Evolutionary conservation across 2,113 vertebrate species (phyloP), one percentile per base, ranked within the genome.

Genomic region (Brachyhypopomus occidentalis): DNA sequence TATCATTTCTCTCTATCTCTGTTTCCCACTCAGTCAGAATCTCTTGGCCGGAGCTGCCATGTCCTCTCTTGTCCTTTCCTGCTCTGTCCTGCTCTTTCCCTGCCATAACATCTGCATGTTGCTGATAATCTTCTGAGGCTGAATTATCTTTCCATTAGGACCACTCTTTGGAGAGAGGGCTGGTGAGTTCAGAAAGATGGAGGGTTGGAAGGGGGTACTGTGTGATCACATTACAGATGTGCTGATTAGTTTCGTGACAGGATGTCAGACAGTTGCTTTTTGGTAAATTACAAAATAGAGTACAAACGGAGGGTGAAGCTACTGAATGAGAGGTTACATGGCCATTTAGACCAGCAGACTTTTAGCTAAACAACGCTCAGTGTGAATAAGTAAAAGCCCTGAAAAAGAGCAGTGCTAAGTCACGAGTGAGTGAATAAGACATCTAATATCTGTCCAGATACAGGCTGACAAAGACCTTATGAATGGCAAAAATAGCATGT

Each of bases 121-220:
- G 41, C 17, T 62, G 75, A 63, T 64, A 41, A 36, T 80, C 60
- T 66, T 60, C 17, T 66, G 30, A 56, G 62, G 52, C 48, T 14
- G 3, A 58, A 56, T 45, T 59, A 56, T 82, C 23, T 27, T 67
- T 45, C 62, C 52, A 77, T 45, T 62, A 63, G 34, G 22, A 17
- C 55, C 22, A 3, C 17, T 45, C 30, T 45, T 36, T 48, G 34
- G 17, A 11, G 63, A 23, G 67, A 79, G 30, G 69, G 34, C 62
- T 59, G 72, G 20, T 62, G 30, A 23, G 27, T 74, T 58, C 14
- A 62, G 25, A 41, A 36, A 79, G 48, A 58, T n/a, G 36, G 41
- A 22, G 11, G 9, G 30, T 38, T 17, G 30, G 58, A 30, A 60
- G 55, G 56, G 56, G 20, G 56, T 41, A 41, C 5, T 9, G 9